Percentiles rank a stretch among this genome's conserved stretches.
Evolutionary conservation across 2,113 vertebrate species (phyloP).

Genomic region (Scartelaos histophorus): DNA sequence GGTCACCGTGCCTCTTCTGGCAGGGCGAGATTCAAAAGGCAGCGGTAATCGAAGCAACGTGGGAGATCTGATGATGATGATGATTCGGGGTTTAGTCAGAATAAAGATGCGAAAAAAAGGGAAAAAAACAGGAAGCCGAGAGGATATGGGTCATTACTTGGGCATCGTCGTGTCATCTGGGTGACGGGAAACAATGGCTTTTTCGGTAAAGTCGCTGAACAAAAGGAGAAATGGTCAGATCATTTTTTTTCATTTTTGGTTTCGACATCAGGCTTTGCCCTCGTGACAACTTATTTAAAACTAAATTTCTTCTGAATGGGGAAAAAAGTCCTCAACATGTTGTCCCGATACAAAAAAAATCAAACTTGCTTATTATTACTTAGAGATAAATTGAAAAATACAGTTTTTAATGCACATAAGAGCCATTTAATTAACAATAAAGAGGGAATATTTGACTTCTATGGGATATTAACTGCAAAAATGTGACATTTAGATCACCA

Average conservation of each 20-base stretch:
- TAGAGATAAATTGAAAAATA: no score
- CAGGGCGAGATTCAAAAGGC: conserved; percentile 56
- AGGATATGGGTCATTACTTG: conserved; percentile 55
- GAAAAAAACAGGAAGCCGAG: conserved; percentile 43
- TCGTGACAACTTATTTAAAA: no score
- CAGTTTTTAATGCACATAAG: no score
- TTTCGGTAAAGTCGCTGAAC: background rate
- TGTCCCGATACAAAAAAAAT: no score
- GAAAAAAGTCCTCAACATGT: no score
- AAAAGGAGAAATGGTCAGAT: background rate
- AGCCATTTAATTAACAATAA: no score
- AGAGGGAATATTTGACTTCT: no score
- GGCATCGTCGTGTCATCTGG: conserved; percentile 28
- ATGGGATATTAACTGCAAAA: no score
- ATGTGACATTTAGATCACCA: no score
- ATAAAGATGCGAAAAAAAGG: conserved; percentile 52
- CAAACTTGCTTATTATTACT: no score
- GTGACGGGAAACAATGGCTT: background rate
- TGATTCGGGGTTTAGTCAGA: conserved; percentile 35
- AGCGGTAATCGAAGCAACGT: conserved; percentile 11
- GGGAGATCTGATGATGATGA: conserved; percentile 25
- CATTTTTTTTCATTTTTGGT: background rate
- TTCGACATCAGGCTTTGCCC: background rate
- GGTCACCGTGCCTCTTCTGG: conserved; percentile 69
- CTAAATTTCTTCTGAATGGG: no score